These are phyloP conservation scores for Protobothrops mucrosquamatus DNA, from an alignment of 2,113 vertebrate genomes.

Conservation along the genomic window DNA sequence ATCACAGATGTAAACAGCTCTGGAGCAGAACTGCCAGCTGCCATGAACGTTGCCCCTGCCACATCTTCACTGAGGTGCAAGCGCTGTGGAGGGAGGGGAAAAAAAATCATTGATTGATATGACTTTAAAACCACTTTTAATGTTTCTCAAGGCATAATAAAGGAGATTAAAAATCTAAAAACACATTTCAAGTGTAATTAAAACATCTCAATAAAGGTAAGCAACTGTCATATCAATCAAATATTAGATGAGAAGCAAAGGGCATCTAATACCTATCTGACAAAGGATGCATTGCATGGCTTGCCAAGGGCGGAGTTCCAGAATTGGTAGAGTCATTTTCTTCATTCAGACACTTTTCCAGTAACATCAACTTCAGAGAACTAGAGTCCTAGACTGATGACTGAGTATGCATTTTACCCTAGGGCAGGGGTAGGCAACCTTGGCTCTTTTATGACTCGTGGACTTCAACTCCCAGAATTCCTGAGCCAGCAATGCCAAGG, in stretches of 20 bases:
- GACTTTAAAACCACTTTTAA: not conserved
- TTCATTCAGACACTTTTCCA: not conserved
- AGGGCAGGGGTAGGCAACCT: too few species aligned
- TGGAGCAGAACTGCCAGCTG: constrained; percentile 94
- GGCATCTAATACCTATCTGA: not conserved
- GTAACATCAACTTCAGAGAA: not conserved
- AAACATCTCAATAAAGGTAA: not conserved
- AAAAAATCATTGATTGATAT: not conserved
- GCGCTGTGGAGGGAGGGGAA: constrained; percentile 72
- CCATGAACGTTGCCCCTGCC: constrained; percentile 97
- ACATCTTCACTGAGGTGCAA: constrained; percentile 96
- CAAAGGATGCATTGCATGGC: not conserved
- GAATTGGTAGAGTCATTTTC: not conserved
- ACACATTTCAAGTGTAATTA: not conserved
- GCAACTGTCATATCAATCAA: not conserved
- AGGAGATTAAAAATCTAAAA: not conserved
- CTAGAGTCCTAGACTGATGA: not conserved
- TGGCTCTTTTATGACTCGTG: too few species aligned
- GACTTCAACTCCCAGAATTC: too few species aligned
- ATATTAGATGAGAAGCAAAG: not conserved
- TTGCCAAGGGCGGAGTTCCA: not conserved
- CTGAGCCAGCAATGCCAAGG: too few species aligned
- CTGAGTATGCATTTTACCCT: not conserved
- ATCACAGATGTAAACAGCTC: constrained; percentile 98
- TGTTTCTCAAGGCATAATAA: not conserved